Evolutionary conservation across 2,113 vertebrate genomes (phyloP).

Genomic region (Nycticorax nycticorax): DNA sequence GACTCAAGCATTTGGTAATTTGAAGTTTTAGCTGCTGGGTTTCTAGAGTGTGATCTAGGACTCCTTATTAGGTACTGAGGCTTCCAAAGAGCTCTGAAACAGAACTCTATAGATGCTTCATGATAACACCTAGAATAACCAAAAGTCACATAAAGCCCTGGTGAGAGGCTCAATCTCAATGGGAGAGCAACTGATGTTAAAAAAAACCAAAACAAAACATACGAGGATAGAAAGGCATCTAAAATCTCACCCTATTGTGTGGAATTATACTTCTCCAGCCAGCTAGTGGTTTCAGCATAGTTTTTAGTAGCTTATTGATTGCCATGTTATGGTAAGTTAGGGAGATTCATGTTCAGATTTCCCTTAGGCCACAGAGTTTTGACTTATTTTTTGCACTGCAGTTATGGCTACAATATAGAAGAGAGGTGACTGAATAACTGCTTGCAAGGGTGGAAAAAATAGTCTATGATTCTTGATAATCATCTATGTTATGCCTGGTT

Average conservation of each 20-base stretch:
- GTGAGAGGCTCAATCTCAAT: background rate
- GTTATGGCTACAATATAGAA: background rate
- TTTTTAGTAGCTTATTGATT: background rate
- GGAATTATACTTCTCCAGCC: background rate
- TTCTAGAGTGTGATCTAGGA: background rate
- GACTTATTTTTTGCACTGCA: background rate
- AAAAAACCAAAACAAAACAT: background rate
- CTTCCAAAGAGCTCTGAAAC: background rate
- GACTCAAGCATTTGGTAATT: background rate
- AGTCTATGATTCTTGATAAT: background rate
- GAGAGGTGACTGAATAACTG: background rate
- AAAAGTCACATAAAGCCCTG: background rate
- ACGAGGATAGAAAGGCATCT: background rate
- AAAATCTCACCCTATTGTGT: background rate
- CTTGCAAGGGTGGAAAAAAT: background rate
- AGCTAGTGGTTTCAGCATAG: background rate
- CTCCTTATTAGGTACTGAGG: background rate
- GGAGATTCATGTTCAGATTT: background rate
- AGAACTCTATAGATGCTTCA: background rate
- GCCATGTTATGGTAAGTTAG: background rate
- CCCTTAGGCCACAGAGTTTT: background rate
- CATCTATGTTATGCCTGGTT: background rate
- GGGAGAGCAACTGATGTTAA: background rate
- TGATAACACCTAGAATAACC: background rate
- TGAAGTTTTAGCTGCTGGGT: background rate